Conservation (phyloP, 2,797 vertebrate genomes). For the Anguilla marmorata region DNA sequence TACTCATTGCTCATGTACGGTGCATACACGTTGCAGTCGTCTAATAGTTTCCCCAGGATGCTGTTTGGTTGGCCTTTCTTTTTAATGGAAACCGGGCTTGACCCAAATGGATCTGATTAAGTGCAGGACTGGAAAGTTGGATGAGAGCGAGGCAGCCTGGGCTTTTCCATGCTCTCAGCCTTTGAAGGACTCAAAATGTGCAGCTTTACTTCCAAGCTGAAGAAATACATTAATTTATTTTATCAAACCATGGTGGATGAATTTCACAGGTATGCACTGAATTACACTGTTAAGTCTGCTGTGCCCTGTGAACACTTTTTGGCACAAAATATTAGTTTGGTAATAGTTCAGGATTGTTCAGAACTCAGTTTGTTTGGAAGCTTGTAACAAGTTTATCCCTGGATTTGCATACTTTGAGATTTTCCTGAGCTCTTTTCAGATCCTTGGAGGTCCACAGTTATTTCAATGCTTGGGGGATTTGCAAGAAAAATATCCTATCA, state of each 20-base stretch:
- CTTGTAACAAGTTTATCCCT: neutral
- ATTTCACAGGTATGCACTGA: neutral
- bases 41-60: neutral
- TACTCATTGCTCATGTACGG: neutral
- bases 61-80: neutral
- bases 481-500: neutral
- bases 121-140: slow-evolving; percentile 16
- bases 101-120: slow-evolving; percentile 22
- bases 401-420: neutral
- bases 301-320: neutral
- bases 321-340: neutral
- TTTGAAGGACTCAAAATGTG: slow-evolving; percentile 19
- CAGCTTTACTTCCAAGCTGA: neutral
- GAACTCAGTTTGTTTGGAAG: slow-evolving; percentile 8
- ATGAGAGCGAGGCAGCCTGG: neutral
- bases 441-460: neutral
- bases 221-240: slow-evolving; percentile 22
- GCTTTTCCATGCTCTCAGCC: slow-evolving; percentile 27
- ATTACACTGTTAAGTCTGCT: neutral
- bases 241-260: neutral
- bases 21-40: neutral
- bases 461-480: neutral
- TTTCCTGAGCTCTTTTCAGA: slow-evolving; percentile 2
- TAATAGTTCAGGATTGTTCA: neutral
- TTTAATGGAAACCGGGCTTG: neutral